Conservation (phyloP, 2,113 vertebrate species). For the Erythrocebus patas region DNA sequence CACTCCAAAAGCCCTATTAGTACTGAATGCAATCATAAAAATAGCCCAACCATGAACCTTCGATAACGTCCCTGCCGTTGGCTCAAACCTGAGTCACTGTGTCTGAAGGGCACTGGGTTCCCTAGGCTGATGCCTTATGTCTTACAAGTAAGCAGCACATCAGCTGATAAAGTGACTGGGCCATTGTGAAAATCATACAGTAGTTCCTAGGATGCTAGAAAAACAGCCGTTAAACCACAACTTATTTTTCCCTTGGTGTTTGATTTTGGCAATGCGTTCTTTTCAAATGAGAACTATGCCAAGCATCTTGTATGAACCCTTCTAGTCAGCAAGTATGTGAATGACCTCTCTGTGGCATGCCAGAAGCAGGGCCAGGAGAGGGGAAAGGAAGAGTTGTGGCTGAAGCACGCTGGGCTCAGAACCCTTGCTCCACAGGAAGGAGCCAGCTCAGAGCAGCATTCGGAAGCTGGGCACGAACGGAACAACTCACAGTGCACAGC, state of each 20-base stretch:
- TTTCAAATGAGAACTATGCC: constrained; percentile 80
- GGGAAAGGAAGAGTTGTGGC: constrained; percentile 30
- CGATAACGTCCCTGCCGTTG: constrained; percentile 57
- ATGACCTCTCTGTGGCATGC: constrained; percentile 65
- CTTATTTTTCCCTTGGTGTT: constrained; percentile 74
- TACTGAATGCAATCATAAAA: constrained; percentile 72
- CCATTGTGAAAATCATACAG: constrained; percentile 69
- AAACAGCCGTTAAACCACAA: constrained; percentile 77
- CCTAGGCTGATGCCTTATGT: not conserved
- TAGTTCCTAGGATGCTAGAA: constrained; percentile 79
- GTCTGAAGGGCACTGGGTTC: constrained; percentile 46
- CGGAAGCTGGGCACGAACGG: not conserved
- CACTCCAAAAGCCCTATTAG: constrained; percentile 64
- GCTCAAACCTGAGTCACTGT: not conserved
- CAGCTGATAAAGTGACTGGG: not conserved
- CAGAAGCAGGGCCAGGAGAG: constrained; percentile 60
- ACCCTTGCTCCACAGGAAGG: not conserved
- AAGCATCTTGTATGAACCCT: constrained; percentile 78
- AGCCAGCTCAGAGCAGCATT: not conserved
- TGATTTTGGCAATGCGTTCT: constrained; percentile 76
- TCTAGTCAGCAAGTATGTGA: constrained; percentile 72
- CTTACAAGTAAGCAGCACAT: not conserved
- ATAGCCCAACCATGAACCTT: constrained; percentile 55
- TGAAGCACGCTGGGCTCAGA: constrained; percentile 13
- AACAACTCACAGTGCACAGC: not conserved